These are phyloP conservation scores for Drosophila melanica DNA, from an alignment of 1,140 invertebrate species.

Conservation along the genomic window DNA sequence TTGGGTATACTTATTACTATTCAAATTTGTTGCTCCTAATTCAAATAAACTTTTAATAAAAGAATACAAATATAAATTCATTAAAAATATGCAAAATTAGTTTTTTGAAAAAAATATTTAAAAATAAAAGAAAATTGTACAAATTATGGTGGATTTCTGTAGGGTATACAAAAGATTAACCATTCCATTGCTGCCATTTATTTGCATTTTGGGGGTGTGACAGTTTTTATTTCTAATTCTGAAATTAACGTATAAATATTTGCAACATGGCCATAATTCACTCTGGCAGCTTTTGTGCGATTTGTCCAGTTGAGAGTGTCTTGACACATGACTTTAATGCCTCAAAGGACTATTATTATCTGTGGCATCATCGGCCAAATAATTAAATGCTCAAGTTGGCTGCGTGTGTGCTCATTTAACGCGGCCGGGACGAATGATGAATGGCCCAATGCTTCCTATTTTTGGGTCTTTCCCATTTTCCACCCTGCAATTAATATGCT, in stretches of 20 bases:
- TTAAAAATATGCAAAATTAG: not conserved
- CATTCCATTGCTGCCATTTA: not conserved
- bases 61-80: not conserved
- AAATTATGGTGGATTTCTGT: too few species aligned
- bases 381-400: conserved; percentile 68
- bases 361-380: conserved; percentile 42
- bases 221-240: conserved; percentile 13
- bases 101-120: too few species aligned
- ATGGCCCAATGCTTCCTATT: conserved; percentile 53
- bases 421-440: conserved; percentile 55
- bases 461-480: conserved; percentile 42
- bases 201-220: conserved; percentile 28
- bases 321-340: conserved; percentile 50
- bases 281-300: conserved; percentile 11
- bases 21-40: too few species aligned
- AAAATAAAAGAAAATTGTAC: too few species aligned
- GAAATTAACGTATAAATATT: conserved; percentile 35
- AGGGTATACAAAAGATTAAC: not conserved
- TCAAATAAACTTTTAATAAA: too few species aligned
- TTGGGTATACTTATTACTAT: not conserved
- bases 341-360: conserved; percentile 45
- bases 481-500: conserved; percentile 75
- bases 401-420: conserved; percentile 40
- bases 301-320: conserved; percentile 37
- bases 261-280: conserved; percentile 42